Base-by-base conservation (phyloP, 1,140 invertebrate species). In the Bombus polaris region DNA sequence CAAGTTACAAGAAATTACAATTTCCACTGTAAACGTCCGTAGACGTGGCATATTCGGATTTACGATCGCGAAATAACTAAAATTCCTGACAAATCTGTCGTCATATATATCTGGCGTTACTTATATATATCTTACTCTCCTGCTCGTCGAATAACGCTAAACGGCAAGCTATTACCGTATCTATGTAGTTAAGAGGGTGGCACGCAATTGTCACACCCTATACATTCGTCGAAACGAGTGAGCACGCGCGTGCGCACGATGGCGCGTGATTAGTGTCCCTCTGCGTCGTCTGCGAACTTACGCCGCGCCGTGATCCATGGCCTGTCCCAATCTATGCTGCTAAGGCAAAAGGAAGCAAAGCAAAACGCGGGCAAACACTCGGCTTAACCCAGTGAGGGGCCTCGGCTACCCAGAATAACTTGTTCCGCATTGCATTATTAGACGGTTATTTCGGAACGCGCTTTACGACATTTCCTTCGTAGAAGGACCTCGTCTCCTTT, bases 391-490 rank as follows among this genome's bases (percentile, higher is more conserved):
- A 94, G 89, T 94, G 92, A 93, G 89, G 87, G 87, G 81, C 88
- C 90, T 93, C 89, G 91, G 74, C 88, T 93, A 91, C 93, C 77
- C 90, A 93, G 92, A 95, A 95, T 95, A 95, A 93, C 93, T 94
- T 91, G 94, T 95, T 94, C 93, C 92, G 93, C 93, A 93, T 94
- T 94, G 93, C 93, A 94, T 93, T 95, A 94, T 95, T 94, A 94
- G 93, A 92, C 88, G 92, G 92, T 91, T 94, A 94, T 95, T 94
- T 94, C 84, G 92, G 88, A 85, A 72, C 85, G 80, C 83, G 74
- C 86, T 85, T 87, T 87, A 59, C 87, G 70, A 87, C 71, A 74
- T 44, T 44, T 75, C 81, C 87, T 83, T 70, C 75, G 66, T 65
- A 59, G 15, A 85, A 90, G 86, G 83, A 83, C 82, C 77, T 88